Evolutionary conservation across 2,797 vertebrate genomes (phyloP), one percentile per base, ranked within the genome.

Genomic region (Oryzias sinensis): DNA sequence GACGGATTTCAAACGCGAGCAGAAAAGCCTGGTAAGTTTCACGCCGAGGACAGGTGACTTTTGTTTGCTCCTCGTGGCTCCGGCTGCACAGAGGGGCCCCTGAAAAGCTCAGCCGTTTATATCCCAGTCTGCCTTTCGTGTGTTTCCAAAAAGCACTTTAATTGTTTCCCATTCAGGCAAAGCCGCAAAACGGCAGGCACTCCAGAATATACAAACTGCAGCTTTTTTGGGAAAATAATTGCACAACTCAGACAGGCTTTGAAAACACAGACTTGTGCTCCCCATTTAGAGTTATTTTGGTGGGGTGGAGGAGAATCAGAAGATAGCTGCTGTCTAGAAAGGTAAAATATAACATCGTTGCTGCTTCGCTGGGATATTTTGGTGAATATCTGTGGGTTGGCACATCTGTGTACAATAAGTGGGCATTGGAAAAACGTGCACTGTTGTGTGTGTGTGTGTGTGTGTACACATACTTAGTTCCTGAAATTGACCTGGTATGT

Each of bases 401-500:
- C 7, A 24, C 25, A 22, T 59, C 14, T 41, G 41, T 11, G 40
- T 18, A 40, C 22, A 57, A 58, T 45, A 55, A 43, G 45, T 49
- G 56, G 56, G 50, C 56, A 13, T 44, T 54, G 22, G n/a, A n/a
- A 52, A 54, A 61, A 53, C 41, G 42, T 56, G 63, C 65, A 41
- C 51, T 50, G 20, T 53, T 50, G 20, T 53, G 43, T 50, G 49
- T 63, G 49, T 45, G 37, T 54, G 42, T 40, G 29, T 40, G 43
- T 52, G 55, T 60, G 61, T 53, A 41, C 37, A 20, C 9, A 33
- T 17, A 2, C 47, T 65, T 13, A 70, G 80, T 74, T 86, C 79
- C 88, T 87, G 90, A 89, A 92, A 92, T 79, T 79, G 85, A 91
- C 81, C 85, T 70, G 88, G 90, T 89, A 90, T 93, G 88, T 89